Conservation (phyloP, 2,797 vertebrate genomes). For the Poecilia picta region DNA sequence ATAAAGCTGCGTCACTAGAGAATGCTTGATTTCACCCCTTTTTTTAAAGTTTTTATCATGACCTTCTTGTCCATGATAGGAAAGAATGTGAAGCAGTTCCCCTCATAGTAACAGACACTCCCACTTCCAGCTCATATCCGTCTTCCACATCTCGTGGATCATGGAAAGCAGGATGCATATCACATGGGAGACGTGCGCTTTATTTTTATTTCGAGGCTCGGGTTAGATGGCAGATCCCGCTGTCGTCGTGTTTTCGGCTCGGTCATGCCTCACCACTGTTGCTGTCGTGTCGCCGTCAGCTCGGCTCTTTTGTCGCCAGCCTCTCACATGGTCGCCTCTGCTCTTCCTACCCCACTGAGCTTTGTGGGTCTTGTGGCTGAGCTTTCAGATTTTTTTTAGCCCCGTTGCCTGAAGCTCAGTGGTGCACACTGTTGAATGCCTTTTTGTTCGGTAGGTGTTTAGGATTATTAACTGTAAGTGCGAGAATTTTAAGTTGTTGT, state of each 20-base stretch:
- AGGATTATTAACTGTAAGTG: slow-evolving; percentile 12
- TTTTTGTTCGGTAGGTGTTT: slow-evolving; percentile 35
- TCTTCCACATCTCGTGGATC: slow-evolving; percentile 42
- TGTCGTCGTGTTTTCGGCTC: slow-evolving; percentile 36
- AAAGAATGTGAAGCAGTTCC: slow-evolving; percentile 58
- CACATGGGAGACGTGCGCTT: slow-evolving; percentile 50
- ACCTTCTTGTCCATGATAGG: slow-evolving; percentile 36
- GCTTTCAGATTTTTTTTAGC: slow-evolving; percentile 24
- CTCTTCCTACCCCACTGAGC: slow-evolving; percentile 21
- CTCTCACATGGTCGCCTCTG: slow-evolving; percentile 20
- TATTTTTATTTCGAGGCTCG: slow-evolving; percentile 52
- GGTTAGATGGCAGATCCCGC: slow-evolving; percentile 28
- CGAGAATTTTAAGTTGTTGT: slow-evolving; percentile 20
- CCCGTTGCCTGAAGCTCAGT: slow-evolving; percentile 28
- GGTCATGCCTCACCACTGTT: slow-evolving; percentile 25
- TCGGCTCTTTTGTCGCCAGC: slow-evolving; percentile 29
- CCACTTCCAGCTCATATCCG: slow-evolving; percentile 23
- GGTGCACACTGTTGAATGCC: slow-evolving; percentile 34
- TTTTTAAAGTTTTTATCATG: slow-evolving; percentile 45
- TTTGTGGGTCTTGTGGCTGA: slow-evolving; percentile 28
- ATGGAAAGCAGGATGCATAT: slow-evolving; percentile 52
- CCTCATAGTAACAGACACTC: slow-evolving; percentile 44
- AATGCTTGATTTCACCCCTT: not conserved
- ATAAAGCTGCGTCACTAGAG: not conserved
- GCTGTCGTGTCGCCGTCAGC: slow-evolving; percentile 50